phyloP scores from a whole-genome alignment of 2,797 vertebrate genomes.

The Gymnothorax reevesii region DNA sequence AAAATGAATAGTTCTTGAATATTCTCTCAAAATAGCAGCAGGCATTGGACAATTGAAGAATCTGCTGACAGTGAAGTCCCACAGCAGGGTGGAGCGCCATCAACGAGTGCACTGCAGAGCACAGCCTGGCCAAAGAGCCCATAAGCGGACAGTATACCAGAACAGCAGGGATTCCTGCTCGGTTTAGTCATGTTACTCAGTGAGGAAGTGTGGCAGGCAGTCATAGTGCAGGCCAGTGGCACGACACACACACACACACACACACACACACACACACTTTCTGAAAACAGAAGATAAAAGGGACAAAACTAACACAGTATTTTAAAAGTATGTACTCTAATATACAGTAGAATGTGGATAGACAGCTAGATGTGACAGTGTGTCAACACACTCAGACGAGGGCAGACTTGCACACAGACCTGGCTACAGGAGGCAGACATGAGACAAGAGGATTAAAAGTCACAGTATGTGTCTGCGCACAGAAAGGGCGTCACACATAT shows the following conservation, averaged over 20 bases:
- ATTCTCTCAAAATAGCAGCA: neutral
- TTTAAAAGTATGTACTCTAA: no score
- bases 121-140: neutral
- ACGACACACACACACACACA: neutral
- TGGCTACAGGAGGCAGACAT: neutral
- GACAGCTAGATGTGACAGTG: neutral
- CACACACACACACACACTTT: neutral
- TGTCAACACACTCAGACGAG: neutral
- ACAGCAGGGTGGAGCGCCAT: neutral
- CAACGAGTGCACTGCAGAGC: neutral
- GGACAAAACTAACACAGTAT: neutral
- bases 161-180: neutral
- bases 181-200: neutral
- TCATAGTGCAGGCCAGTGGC: conserved; percentile 2
- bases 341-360: no score
- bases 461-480: neutral
- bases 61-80: neutral
- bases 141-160: neutral
- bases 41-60: neutral
- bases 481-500: neutral
- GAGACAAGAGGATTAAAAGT: neutral
- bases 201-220: neutral
- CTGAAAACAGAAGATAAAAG: neutral
- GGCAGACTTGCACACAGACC: neutral
- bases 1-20: neutral